Conservation (phyloP, 2,113 vertebrate genomes). For the Mobula hypostoma region DNA sequence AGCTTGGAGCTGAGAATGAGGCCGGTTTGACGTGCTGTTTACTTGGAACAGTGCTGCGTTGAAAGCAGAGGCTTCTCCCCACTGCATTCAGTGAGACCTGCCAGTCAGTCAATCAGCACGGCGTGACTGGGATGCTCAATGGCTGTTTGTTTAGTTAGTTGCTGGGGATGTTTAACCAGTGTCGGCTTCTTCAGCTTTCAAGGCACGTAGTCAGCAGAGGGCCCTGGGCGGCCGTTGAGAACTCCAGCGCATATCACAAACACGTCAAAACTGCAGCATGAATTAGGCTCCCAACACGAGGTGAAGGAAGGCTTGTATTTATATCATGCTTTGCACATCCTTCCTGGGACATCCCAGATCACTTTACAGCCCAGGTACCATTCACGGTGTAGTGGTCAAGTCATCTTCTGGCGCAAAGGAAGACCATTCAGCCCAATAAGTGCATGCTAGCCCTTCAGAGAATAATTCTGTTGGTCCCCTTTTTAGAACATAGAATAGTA, state of each 20-base stretch:
- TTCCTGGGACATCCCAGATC: no score
- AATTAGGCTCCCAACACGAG: neutral
- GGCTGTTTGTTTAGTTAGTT: slow-evolving; percentile 21
- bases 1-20: neutral
- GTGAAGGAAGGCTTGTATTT: no score
- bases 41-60: neutral
- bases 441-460: no score
- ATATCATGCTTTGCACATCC: no score
- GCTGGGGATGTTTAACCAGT: neutral
- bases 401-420: no score
- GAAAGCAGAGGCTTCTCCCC: neutral
- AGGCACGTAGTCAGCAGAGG: neutral
- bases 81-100: neutral
- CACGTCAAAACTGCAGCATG: neutral
- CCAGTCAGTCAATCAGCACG: slow-evolving; percentile 6
- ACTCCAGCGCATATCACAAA: no score
- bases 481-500: no score
- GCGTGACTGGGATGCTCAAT: slow-evolving; percentile 10
- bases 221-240: neutral
- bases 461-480: no score
- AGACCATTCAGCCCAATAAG: no score
- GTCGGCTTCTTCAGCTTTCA: neutral
- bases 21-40: neutral
- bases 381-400: no score
- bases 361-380: no score